Evolutionary conservation across 1,140 invertebrate genomes (phyloP), one percentile per base, ranked within the genome.

Genomic region (Lucilia sericata): DNA sequence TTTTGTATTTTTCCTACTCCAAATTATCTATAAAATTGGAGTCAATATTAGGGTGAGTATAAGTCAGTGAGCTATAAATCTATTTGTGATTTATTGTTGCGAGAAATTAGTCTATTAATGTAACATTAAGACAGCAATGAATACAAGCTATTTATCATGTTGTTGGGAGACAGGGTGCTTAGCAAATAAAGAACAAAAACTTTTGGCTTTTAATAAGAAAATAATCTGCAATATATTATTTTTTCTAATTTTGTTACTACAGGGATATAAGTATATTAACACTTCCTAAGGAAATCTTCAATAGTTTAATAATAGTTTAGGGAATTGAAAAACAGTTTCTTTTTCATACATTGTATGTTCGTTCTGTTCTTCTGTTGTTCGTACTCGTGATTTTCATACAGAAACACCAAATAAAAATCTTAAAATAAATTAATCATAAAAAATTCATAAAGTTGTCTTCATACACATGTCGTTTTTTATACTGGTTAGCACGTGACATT

Each of bases 341-440:
- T 42, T 10, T 42, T 42, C 3, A 30, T 30, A 30, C 25, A 30
- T 30, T 30, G 1, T 30, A 30, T 30, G 25, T 30, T 30, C 3
- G 25, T 30, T 30, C 5, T 42, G 42, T 42, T 42, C 5, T 42
- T 10, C 42, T 0, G 5, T 14, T 60, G 55, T 60, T 60, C 5
- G 0, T 17, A n/a, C 14, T 78, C 7, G 36, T 42, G 25, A 30
- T 30, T 30, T 30, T 30, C 3, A 30, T 30, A 30, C 25, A 30
- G 25, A 30, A 30, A 30, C 25, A 30, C 1, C 25, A 47, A 10
- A 10, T 2, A 80, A 51, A 51, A 49, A 78, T 4, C 10, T 42
- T 4, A 47, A 80, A 80, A 80, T 51, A 80, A 80, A 80, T 80
- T 80, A 80, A 80, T 80, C 76, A 80, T 80, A 42, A 80, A 80